Evolutionary conservation across 2,113 vertebrate species (phyloP).

Genomic region (Nibea albiflora): DNA sequence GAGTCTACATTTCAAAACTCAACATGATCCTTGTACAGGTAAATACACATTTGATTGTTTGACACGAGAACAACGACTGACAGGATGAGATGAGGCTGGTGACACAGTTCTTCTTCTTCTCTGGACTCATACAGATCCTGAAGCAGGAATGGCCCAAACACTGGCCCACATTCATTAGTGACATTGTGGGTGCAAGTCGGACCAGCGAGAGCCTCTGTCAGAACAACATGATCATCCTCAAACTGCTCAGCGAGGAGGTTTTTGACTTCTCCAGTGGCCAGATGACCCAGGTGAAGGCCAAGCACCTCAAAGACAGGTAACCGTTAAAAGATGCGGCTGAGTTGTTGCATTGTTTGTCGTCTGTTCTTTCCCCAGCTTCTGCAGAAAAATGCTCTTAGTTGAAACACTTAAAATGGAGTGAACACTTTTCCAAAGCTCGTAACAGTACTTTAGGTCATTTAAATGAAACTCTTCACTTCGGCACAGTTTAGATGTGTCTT

Average conservation of each 20-base stretch:
- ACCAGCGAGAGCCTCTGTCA: slow-evolving; percentile 99
- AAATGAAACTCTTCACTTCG: too few relatives aligned
- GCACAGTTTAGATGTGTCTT: too few relatives aligned
- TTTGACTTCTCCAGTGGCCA: slow-evolving; percentile 99
- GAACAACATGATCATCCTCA: slow-evolving; percentile 99
- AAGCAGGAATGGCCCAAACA: slow-evolving; percentile 99
- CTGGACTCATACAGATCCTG: slow-evolving; percentile 87
- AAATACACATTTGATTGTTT: slow-evolving; percentile 29
- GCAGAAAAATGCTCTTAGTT: too few relatives aligned
- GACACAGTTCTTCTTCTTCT: background rate
- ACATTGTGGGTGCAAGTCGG: slow-evolving; percentile 97
- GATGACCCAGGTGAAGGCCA: slow-evolving; percentile 99
- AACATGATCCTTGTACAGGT: slow-evolving; percentile 99
- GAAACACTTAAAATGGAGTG: too few relatives aligned
- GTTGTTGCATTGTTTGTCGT: too few relatives aligned
- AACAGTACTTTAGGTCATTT: too few relatives aligned
- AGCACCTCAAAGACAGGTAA: slow-evolving; percentile 98
- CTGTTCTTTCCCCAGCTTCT: too few relatives aligned
- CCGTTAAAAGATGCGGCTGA: background rate
- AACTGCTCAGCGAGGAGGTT: slow-evolving; percentile 98
- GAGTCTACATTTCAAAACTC: slow-evolving; percentile 96
- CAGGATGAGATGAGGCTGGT: rapidly evolving
- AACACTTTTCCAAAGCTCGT: too few relatives aligned
- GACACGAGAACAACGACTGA: background rate
- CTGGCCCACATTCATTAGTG: slow-evolving; percentile 99